Percentiles rank a stretch among this genome's conserved stretches.
phyloP scores from a whole-genome alignment of 2,113 vertebrate species.

The Oophaga pumilio region DNA sequence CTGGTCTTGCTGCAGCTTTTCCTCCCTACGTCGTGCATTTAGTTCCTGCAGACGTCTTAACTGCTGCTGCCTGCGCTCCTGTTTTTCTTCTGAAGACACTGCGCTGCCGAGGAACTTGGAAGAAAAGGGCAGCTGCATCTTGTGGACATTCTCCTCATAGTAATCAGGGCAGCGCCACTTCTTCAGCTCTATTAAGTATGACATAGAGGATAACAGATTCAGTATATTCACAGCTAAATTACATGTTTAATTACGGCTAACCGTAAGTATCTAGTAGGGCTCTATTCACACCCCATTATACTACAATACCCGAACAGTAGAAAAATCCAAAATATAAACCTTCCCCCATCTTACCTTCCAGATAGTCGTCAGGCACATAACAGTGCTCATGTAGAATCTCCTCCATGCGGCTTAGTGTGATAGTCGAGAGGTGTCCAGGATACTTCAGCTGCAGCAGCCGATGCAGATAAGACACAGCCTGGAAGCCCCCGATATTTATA shows the following conservation, averaged over 20 bases:
- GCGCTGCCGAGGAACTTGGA: constrained; percentile 83
- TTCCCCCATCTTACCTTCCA: constrained; percentile 74
- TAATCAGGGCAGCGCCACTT: constrained; percentile 91
- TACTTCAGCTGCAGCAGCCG: constrained; percentile 96
- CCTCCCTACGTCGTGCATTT: constrained; percentile 87
- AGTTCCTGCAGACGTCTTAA: constrained; percentile 91
- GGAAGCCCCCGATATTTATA: constrained; percentile 91
- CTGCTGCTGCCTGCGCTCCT: constrained; percentile 91
- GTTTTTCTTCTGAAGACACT: constrained; percentile 84
- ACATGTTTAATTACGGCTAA: too few species aligned
- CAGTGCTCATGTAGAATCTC: constrained; percentile 93
- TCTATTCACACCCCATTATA: too few species aligned
- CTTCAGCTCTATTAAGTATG: constrained; percentile 79
- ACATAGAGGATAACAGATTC: not conserved
- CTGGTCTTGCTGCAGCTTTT: constrained; percentile 92
- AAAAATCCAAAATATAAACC: too few species aligned
- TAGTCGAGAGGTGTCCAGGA: constrained; percentile 86
- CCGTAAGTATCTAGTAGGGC: too few species aligned
- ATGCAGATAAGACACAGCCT: constrained; percentile 89
- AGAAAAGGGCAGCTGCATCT: constrained; percentile 94
- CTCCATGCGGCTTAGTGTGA: constrained; percentile 94
- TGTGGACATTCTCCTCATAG: constrained; percentile 89
- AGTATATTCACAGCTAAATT: not conserved
- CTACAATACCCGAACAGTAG: too few species aligned
- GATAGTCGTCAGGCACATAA: constrained; percentile 88